Conservation (phyloP, 2,888 invertebrate species). For the Nomada fucata region DNA sequence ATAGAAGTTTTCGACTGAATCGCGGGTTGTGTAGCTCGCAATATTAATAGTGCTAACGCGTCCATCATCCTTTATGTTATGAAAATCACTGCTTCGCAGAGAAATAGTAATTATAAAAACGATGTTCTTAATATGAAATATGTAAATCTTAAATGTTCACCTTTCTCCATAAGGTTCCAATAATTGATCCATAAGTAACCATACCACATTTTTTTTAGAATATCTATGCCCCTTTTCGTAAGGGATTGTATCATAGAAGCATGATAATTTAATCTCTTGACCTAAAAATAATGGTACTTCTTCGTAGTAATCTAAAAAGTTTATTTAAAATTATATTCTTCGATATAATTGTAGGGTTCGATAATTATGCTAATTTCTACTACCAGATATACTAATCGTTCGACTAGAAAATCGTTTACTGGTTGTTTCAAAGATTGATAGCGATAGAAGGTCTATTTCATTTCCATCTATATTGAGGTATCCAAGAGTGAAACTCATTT, state of each 20-base stretch:
- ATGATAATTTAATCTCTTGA: slow-evolving; percentile 58
- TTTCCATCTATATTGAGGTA: slow-evolving; percentile 53
- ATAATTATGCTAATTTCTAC: not conserved
- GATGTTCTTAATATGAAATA: not conserved
- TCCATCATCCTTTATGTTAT: slow-evolving; percentile 53
- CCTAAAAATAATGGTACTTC: slow-evolving; percentile 56
- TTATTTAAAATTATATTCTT: not conserved
- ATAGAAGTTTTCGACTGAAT: slow-evolving; percentile 62
- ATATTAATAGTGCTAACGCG: slow-evolving; percentile 57
- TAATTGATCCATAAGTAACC: slow-evolving; percentile 57
- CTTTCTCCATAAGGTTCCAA: slow-evolving; percentile 26
- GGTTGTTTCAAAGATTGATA: slow-evolving; percentile 54
- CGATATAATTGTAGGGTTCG: not conserved
- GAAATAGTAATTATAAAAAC: not conserved
- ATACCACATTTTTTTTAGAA: slow-evolving; percentile 37
- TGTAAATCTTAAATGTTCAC: slow-evolving; percentile 17
- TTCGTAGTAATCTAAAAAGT: slow-evolving; percentile 54
- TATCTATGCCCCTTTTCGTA: slow-evolving; percentile 16
- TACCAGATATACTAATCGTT: slow-evolving; percentile 62
- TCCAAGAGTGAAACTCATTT: slow-evolving; percentile 59
- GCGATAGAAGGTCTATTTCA: slow-evolving; percentile 54
- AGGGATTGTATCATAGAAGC: slow-evolving; percentile 54
- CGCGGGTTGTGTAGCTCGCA: slow-evolving; percentile 51
- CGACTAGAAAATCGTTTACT: slow-evolving; percentile 60
- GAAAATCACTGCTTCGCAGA: slow-evolving; percentile 30